Base-by-base conservation (phyloP, 2,113 vertebrate species). In the Xyliphius kryptos region DNA sequence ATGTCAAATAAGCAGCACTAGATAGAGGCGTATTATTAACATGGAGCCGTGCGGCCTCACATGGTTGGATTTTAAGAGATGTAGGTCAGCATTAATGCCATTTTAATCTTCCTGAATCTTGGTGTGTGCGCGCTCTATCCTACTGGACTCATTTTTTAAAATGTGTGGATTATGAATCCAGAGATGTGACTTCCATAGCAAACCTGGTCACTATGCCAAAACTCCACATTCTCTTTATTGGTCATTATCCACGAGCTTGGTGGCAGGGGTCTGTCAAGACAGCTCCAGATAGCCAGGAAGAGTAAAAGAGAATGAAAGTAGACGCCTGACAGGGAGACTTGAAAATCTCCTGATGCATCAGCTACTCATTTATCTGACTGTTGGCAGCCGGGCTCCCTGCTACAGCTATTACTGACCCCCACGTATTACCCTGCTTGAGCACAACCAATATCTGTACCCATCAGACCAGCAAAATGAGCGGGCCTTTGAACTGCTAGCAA, bases 361-460 rank as follows among this genome's bases (percentile, higher is more conserved):
- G 61, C 61, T 44, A 51, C 50, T 49, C 65, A 71, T 74, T 71
- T 61, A 74, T 74, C 64, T 74, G 68, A 56, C 55, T 55, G 61
- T 60, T 52, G 56, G 50, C 63, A 63, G 61, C 52, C 65, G 61
- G 59, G 32, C 26, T 56, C 51, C 43, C 63, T 58, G 49, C 56
- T 53, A 70, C 63, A 67, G 70, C 72, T 55, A 70, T 67, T 70
- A 63, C 61, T 61, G 64, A 32, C 58, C 54, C 57, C 58, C 57
- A 63, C 57, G 48, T 54, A 63, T 58, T 67, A 71, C 54, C 60
- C 44, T 55, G 49, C 65, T 59, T 20, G 13, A 54, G 49, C 54
- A 59, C 32, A 21, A 22, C 50, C 44, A 14, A 40, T 44, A 68
- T 68, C 41, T 51, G 17, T 73, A 44, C 44, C 55, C 20, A 61